Evolutionary conservation across 2,797 vertebrate genomes (phyloP), one percentile per base, ranked within the genome.

Genomic region (Lepus townsendii): DNA sequence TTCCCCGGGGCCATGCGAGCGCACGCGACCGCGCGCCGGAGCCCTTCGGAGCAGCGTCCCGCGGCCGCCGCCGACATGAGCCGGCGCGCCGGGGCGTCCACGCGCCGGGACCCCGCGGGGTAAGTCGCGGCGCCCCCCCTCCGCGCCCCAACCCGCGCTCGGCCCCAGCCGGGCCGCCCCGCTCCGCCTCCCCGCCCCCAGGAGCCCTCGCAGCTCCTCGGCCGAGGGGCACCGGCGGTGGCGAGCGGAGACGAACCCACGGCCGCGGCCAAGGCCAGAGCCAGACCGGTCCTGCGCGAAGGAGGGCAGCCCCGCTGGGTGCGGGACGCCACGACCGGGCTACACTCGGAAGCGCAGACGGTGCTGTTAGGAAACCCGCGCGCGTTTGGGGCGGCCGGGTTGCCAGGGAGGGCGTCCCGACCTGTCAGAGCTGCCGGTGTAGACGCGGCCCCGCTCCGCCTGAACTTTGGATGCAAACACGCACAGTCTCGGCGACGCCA

Each of bases 101-200:
- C 95, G 97, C 96, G 95, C 92, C 96, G 92, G 95, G 95, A 97
- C 97, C 95, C 96, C 73, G 94, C 96, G 80, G 97, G 98, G 98
- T 98, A 98, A 98, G 98, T 98, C 69, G 89, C 77, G 73, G 90
- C 65, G 8, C 2, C 13, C 62, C 42, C 54, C 42, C 20, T 20
- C 35, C 27, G 69, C 32, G n/a, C 26, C 7, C 54, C 32, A 3
- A 19, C 17, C 57, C 62, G 47, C 14, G 38, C 9, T 62, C 30
- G 27, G 71, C 32, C 47, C n/a, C 26, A 26, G 66, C 68, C 30
- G 30, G 63, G 5, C 50, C 20, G 7, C 24, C 38, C 62, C 76
- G 4, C 52, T n/a, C 52, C 32, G 7, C 71, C 8, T 9, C 54
- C 38, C 42, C 2, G n/a, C 5, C 75, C 30, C 75, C 17, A 26